Evolutionary conservation across 2,797 vertebrate species (phyloP), one percentile per base, ranked within the genome.

Genomic region (Sparidentex hasta): DNA sequence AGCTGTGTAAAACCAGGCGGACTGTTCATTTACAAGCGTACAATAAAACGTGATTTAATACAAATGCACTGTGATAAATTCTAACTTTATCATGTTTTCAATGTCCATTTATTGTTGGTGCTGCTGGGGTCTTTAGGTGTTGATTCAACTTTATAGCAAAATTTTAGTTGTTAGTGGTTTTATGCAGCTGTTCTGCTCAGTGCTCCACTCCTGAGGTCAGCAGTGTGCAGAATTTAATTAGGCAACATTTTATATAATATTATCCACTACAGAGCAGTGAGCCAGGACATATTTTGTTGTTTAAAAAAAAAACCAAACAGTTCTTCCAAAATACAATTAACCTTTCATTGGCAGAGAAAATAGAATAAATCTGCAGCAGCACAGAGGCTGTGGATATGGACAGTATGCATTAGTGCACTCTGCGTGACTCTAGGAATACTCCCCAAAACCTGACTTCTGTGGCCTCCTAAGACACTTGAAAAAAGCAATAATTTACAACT

Each of bases 191-290:
- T 23, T 69, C n/a, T 33, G 50, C 13, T 8, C 18, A 16, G 16
- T 12, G 21, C 11, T 48, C 41, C 41, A n/a, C 51, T 29, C 17
- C 44, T 74, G 33, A 70, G 23, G 25, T 54, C 48, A 65, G 65
- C 7, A n/a, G 66, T 51, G 38, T 64, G 65, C 23, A 11, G 18
- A 44, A 72, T 75, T 68, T 78, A 72, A 78, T 81, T 67, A 64
- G 13, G 41, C 52, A 12, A 25, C 41, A 78, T 44, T 74, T 43
- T 64, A 51, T 33, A 78, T 33, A 46, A 63, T 64, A 54, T 54
- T 59, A 50, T 65, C 54, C 38, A 17, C 11, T 21, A 21, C 8
- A 58, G 56, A 52, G 70, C 52, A 55, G 17, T 33, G 21, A 72
- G 47, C 29, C 72, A 59, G 18, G 17, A 54, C 25, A 59, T 67